Conservation (phyloP, 2,113 vertebrate genomes). For the Sisor rabdophorus region DNA sequence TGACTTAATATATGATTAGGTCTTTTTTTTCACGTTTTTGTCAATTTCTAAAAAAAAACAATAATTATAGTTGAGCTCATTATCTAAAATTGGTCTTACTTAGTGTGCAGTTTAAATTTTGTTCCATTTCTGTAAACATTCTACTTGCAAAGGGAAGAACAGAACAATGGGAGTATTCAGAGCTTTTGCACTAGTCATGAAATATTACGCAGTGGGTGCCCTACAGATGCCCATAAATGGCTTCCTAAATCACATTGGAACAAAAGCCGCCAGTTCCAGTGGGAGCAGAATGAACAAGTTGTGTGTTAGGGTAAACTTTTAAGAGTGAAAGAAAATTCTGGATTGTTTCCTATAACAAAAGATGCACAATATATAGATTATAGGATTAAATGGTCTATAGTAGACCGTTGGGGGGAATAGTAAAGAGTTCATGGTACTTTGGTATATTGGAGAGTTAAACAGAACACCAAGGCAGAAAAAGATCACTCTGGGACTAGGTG, state of each 20-base stretch:
- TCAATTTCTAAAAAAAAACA: neutral
- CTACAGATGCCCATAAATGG: neutral
- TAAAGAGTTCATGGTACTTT: slow-evolving; percentile 19
- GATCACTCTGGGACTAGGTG: slow-evolving; percentile 29
- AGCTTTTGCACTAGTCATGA: slow-evolving; percentile 3
- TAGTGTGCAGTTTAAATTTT: no score
- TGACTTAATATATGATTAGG: neutral
- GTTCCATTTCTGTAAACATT: neutral
- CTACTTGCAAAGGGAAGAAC: neutral
- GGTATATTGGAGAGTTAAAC: slow-evolving; percentile 47
- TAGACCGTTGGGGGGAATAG: slow-evolving; percentile 4
- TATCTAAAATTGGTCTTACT: neutral
- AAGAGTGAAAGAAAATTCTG: slow-evolving; percentile 23
- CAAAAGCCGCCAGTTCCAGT: slow-evolving; percentile 24
- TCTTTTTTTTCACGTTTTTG: no score
- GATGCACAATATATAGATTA: slow-evolving; percentile 34
- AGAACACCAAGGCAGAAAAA: slow-evolving; percentile 16
- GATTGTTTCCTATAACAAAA: slow-evolving; percentile 40
- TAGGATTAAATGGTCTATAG: slow-evolving; percentile 3
- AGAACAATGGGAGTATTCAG: neutral
- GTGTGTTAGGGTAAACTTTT: slow-evolving; percentile 4
- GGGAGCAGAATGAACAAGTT: neutral
- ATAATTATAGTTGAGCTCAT: neutral
- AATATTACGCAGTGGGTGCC: neutral
- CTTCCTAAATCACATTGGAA: slow-evolving; percentile 18